Percentiles rank a stretch among this genome's conserved stretches.
Conservation (phyloP, 2,797 vertebrate species). For the Chaenodraco wilsoni region DNA sequence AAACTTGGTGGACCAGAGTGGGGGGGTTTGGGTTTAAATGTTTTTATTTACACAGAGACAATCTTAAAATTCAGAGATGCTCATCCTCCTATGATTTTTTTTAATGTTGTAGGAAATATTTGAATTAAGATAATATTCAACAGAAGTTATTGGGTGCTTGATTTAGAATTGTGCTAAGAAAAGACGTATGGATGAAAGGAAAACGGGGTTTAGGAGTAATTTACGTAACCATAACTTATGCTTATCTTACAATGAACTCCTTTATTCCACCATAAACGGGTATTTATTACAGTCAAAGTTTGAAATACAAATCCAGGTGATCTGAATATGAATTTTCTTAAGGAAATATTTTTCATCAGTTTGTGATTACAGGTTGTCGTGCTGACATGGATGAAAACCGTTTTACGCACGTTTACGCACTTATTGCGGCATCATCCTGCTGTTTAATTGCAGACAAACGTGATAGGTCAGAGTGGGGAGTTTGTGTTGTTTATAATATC, state of each 20-base stretch:
- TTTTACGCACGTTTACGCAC: conserved; percentile 15
- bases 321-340: background rate
- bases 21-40: conserved; percentile 7
- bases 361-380: background rate
- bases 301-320: background rate
- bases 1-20: conserved; percentile 34
- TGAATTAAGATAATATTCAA: background rate
- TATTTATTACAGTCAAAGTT: background rate
- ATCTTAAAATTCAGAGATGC: conserved; percentile 20
- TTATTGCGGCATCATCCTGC: background rate
- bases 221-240: conserved; percentile 2
- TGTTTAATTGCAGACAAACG: background rate
- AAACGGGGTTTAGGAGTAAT: conserved; percentile 1
- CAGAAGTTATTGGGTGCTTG: background rate
- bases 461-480: background rate
- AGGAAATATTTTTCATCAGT: background rate
- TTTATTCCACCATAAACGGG: conserved; percentile 3
- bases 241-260: conserved; percentile 3
- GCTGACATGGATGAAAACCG: background rate
- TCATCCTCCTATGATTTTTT: conserved; percentile 49
- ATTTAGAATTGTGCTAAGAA: too few relatives aligned
- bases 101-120: conserved; percentile 1
- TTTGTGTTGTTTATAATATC: background rate
- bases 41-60: conserved; percentile 51
- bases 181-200: background rate